Base-by-base conservation (phyloP, 2,797 vertebrate genomes). In the Micromesistius poutassou region DNA sequence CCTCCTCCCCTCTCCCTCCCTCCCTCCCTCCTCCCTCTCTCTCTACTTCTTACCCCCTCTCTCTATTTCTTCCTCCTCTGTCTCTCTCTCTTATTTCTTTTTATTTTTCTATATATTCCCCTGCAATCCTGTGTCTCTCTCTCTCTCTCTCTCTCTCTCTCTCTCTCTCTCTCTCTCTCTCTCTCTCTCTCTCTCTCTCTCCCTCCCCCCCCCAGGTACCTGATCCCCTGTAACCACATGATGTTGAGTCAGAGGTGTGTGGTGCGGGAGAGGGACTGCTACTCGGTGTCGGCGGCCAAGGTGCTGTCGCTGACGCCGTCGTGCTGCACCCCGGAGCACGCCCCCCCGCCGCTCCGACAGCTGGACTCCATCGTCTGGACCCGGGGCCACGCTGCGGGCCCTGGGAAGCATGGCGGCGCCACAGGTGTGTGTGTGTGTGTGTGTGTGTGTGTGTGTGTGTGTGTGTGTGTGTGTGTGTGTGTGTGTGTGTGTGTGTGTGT, bases 221-320 rank as follows among this genome's bases (percentile, higher is more conserved):
- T 99, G 88, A 96, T 99, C 88, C 97, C 98, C 0, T 99, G 97
- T 91, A 99, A 96, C 90, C 97, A 99, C 92, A 96, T 99, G 94
- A 99, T 99, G 98, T 85, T 96, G 93, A 99, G 98, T 88, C 98
- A 99, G 90, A 90, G 96, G 4, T 85, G 94, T 0, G 95, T 97
- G 74, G 95, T 99, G 90, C 96, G 93, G 85, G 98, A 99, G 86
- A 93, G 95, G 84, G 98, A 99, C 89, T 98, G 95, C 86, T 98
- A 99, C 80, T 98, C 97, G 0, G 93, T 94, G n/a, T 98, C 96
- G 1, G 96, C 98, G 0, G 96, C 96, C 73, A 98, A 95, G 90
- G 94, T 98, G 80, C 94, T 99, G 33, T 94, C 96, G 14, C 89
- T 99, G 85, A 98, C 96, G 0, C 98, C 98, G 0, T 93, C 94